Evolutionary conservation across 2,888 invertebrate species (phyloP).

Genomic region (Metallyticus violacea): DNA sequence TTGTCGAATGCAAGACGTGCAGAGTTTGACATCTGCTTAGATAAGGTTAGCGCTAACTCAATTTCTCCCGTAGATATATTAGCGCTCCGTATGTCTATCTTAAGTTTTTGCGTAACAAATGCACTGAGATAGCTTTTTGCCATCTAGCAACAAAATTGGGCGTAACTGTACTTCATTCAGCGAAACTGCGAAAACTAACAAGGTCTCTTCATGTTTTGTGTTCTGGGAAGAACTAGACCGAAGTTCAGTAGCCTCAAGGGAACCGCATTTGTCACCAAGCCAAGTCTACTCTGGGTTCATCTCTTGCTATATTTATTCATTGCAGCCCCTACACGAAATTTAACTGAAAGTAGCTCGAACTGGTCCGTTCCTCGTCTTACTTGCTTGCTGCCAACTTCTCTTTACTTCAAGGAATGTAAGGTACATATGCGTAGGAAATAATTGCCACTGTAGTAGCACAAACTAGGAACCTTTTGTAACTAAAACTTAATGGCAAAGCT

Average conservation of each 20-base stretch:
- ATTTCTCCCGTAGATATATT: too few relatives aligned
- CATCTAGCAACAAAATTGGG: background rate
- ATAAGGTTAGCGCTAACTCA: too few relatives aligned
- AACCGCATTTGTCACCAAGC: background rate
- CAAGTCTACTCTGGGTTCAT: background rate
- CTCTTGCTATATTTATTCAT: background rate
- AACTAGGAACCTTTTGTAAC: background rate
- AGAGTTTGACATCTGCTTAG: too few relatives aligned
- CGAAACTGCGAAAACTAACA: background rate
- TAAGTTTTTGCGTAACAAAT: background rate
- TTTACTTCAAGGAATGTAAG: background rate
- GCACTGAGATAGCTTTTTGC: background rate
- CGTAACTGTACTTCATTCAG: background rate
- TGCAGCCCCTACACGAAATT: background rate
- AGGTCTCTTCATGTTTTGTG: background rate
- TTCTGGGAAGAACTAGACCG: background rate
- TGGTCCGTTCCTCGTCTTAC: background rate
- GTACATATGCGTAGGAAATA: background rate
- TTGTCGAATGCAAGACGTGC: too few relatives aligned
- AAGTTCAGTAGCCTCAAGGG: background rate
- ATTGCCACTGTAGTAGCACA: background rate
- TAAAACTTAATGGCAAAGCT: too few relatives aligned
- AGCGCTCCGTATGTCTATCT: too few relatives aligned
- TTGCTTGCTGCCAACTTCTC: background rate
- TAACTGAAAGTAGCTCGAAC: background rate